These are phyloP conservation scores for Drosophila ogumai DNA, from an alignment of 1,140 invertebrate genomes.

Conservation along the genomic window DNA sequence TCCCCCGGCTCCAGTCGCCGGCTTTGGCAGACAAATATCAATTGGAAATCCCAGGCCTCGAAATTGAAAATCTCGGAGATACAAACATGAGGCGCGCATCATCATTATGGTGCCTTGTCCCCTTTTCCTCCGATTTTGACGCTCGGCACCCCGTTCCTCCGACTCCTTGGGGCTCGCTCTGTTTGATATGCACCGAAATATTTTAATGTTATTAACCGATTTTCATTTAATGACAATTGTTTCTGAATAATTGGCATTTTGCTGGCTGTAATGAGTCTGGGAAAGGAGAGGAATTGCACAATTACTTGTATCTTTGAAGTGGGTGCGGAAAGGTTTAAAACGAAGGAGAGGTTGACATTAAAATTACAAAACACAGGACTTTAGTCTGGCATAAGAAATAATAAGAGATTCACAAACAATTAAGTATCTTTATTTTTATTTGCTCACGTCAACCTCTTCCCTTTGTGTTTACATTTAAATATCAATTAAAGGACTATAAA, in stretches of 20 bases:
- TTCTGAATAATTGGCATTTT: slow-evolving; percentile 40
- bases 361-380: neutral
- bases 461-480: neutral
- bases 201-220: slow-evolving; percentile 76
- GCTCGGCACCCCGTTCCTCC: slow-evolving; percentile 11
- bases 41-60: slow-evolving; percentile 66
- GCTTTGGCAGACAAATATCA: slow-evolving; percentile 78
- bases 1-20: slow-evolving; percentile 32
- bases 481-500: slow-evolving; percentile 30
- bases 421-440: neutral
- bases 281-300: slow-evolving; percentile 35
- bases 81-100: slow-evolving; percentile 63
- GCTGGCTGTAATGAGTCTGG: slow-evolving; percentile 25
- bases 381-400: no score
- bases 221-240: slow-evolving; percentile 59
- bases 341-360: neutral
- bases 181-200: slow-evolving; percentile 66
- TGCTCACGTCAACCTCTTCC: neutral
- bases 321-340: slow-evolving; percentile 13
- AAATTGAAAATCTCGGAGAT: slow-evolving; percentile 74
- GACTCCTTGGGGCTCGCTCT: slow-evolving; percentile 8
- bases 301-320: slow-evolving; percentile 27
- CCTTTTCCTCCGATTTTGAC: slow-evolving; percentile 33
- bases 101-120: slow-evolving; percentile 57
- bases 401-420: neutral